These are phyloP conservation scores for Andrena haemorrhoa DNA, from an alignment of 2,888 invertebrate species.

Conservation along the genomic window DNA sequence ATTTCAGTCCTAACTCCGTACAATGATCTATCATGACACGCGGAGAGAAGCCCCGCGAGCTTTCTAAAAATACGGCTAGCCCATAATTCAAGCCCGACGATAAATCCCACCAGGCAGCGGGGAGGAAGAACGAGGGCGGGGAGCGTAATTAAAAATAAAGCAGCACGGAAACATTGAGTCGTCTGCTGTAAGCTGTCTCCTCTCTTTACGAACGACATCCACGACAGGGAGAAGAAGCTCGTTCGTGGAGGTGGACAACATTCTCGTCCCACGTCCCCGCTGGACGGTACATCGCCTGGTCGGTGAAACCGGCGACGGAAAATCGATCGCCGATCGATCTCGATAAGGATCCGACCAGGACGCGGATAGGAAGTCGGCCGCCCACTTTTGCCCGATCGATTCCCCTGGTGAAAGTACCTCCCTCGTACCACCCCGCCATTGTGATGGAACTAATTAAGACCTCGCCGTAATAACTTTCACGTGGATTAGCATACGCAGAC, in stretches of 20 bases:
- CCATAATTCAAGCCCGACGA: conserved; percentile 36
- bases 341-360: conserved; percentile 56
- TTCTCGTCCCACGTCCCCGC: conserved; percentile 65
- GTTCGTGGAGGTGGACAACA: conserved; percentile 62
- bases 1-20: not conserved
- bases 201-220: conserved; percentile 47
- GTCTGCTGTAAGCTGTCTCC: conserved; percentile 54
- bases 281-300: conserved; percentile 52
- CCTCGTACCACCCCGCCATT: conserved; percentile 36
- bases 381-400: conserved; percentile 44
- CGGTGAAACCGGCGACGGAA: conserved; percentile 52
- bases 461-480: conserved; percentile 58
- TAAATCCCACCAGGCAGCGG: conserved; percentile 37
- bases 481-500: conserved; percentile 40
- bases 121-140: conserved; percentile 20
- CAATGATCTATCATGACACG: conserved; percentile 25
- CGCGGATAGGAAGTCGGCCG: conserved; percentile 29
- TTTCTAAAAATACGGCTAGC: conserved; percentile 20
- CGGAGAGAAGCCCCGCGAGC: not conserved
- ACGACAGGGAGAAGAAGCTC: conserved; percentile 50
- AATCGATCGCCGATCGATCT: conserved; percentile 62
- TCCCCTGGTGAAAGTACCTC: conserved; percentile 59
- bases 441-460: conserved; percentile 61
- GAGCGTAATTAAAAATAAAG: conserved; percentile 57
- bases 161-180: conserved; percentile 50